Conservation (phyloP, 2,113 vertebrate genomes). For the Petrocephalus microphthalmus region DNA sequence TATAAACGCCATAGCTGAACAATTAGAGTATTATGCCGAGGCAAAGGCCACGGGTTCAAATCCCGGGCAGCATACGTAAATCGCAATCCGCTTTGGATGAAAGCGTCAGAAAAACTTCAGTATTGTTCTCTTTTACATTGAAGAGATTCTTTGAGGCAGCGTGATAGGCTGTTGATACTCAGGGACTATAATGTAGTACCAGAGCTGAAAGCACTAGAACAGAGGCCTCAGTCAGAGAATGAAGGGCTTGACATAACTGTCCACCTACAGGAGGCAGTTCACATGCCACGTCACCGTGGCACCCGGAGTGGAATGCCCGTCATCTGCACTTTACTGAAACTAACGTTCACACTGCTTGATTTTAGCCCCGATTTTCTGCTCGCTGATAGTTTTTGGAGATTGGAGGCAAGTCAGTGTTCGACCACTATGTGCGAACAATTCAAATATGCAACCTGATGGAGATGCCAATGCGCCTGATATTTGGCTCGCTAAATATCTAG, state of each 20-base stretch:
- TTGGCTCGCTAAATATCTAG: no score
- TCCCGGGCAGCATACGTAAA: background rate
- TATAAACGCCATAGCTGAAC: background rate
- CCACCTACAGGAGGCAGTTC: conserved; percentile 44
- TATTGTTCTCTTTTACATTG: background rate
- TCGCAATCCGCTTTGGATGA: background rate
- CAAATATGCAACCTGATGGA: no score
- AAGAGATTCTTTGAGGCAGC: background rate
- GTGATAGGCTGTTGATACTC: background rate
- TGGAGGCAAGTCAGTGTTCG: no score
- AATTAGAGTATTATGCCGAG: background rate
- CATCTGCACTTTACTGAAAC: conserved; percentile 50
- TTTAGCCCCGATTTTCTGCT: no score
- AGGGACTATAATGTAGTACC: background rate
- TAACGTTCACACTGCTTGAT: no score
- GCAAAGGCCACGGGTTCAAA: background rate
- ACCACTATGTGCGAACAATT: no score
- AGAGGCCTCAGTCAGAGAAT: conserved; percentile 54
- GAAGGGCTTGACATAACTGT: conserved; percentile 49
- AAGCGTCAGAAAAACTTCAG: background rate
- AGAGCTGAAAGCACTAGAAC: conserved; percentile 37
- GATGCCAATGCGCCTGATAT: no score
- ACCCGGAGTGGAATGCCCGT: background rate
- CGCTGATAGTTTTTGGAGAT: no score
- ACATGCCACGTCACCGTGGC: conserved; percentile 11